These are phyloP conservation scores for Apamea epomidion DNA, from an alignment of 2,888 invertebrate species.

Conservation along the genomic window DNA sequence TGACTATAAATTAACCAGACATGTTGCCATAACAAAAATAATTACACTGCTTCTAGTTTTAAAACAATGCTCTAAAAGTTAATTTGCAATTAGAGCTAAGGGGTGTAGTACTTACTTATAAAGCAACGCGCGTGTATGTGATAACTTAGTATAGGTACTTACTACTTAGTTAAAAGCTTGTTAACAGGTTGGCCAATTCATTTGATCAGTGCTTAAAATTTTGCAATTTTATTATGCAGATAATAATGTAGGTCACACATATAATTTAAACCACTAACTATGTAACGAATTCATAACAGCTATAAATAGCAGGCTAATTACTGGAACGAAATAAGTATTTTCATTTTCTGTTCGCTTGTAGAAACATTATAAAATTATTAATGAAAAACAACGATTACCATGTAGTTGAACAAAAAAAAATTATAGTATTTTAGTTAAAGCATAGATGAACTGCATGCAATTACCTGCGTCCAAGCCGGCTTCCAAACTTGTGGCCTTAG, in stretches of 20 bases:
- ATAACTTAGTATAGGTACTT: slow-evolving; percentile 6
- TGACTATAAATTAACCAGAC: neutral
- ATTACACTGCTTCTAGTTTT: neutral
- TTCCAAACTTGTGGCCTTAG: slow-evolving; percentile 23
- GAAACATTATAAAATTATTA: neutral
- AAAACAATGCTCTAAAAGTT: neutral
- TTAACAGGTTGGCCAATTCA: slow-evolving; percentile 28
- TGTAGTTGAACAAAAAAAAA: neutral
- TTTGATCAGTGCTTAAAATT: slow-evolving; percentile 17
- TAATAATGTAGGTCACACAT: slow-evolving; percentile 49
- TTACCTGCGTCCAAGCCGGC: slow-evolving; percentile 49
- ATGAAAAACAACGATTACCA: neutral
- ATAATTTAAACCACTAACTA: slow-evolving; percentile 19
- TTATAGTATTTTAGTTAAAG: neutral
- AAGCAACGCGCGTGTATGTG: slow-evolving; percentile 9
- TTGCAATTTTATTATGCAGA: slow-evolving; percentile 29
- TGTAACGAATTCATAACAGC: slow-evolving; percentile 22
- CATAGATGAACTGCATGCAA: slow-evolving; percentile 12
- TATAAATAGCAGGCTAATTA: slow-evolving; percentile 42
- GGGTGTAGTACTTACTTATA: neutral
- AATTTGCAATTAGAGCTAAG: slow-evolving; percentile 15
- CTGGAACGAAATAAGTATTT: slow-evolving; percentile 24
- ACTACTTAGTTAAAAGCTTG: neutral
- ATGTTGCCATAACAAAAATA: neutral
- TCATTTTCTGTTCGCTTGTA: neutral